Evolutionary conservation across 2,113 vertebrate species (phyloP).

Genomic region (Pseudopipra pipra): DNA sequence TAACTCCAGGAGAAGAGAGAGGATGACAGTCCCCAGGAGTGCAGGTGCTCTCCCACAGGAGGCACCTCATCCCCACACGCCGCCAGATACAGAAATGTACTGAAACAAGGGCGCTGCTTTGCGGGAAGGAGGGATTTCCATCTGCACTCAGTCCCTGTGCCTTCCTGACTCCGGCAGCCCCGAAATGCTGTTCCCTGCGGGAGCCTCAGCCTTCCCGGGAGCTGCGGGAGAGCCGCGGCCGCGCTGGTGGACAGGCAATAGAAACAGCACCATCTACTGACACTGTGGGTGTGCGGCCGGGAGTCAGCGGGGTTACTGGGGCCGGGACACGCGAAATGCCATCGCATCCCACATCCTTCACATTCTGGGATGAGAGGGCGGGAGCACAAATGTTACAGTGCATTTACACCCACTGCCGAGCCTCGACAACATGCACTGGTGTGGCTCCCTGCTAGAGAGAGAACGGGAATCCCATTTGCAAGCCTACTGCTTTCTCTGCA

Average conservation of each 20-base stretch:
- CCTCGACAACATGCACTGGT: background rate
- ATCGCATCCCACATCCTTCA: background rate
- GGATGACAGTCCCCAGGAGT: background rate
- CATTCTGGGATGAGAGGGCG: background rate
- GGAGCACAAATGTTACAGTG: background rate
- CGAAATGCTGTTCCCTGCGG: background rate
- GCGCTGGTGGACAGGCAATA: background rate
- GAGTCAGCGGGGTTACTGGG: background rate
- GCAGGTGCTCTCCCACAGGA: background rate
- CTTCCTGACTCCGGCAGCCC: background rate
- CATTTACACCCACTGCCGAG: background rate
- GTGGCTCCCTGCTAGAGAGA: background rate
- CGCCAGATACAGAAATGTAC: background rate
- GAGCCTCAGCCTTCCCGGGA: background rate
- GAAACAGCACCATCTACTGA: conserved; percentile 53
- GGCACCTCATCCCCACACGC: background rate
- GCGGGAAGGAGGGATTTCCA: background rate
- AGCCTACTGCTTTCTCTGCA: background rate
- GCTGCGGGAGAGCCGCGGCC: background rate
- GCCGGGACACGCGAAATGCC: background rate
- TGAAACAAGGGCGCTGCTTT: fast-evolving
- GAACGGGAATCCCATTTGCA: background rate
- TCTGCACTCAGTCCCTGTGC: fast-evolving
- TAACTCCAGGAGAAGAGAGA: background rate
- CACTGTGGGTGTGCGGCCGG: background rate